These are phyloP conservation scores for Neolamprologus toae DNA, from an alignment of 2,113 vertebrate genomes.

Conservation along the genomic window DNA sequence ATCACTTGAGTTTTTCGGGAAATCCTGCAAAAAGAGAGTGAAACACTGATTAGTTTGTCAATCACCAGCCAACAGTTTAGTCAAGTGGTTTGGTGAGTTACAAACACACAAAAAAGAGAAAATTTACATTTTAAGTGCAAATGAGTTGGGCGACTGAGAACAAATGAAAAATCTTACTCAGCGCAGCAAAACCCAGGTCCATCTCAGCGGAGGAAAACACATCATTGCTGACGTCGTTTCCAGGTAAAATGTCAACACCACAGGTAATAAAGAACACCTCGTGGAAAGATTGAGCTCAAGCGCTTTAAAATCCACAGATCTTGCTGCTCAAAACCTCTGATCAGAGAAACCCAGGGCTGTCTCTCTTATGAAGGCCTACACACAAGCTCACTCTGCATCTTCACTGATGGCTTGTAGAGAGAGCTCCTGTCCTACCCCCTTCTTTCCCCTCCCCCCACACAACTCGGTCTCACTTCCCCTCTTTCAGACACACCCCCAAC, in stretches of 20 bases:
- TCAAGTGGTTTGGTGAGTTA: background rate
- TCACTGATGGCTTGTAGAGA: constrained; percentile 43
- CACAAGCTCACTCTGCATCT: constrained; percentile 27
- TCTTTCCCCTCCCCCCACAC: constrained; percentile 47
- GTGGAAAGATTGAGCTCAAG: background rate
- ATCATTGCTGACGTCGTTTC: background rate
- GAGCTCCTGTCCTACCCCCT: constrained; percentile 45
- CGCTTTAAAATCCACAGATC: background rate
- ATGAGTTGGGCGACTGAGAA: background rate
- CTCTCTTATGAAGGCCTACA: constrained; percentile 10
- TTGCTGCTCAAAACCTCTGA: background rate
- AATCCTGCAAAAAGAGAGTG: constrained; percentile 37
- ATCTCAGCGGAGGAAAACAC: background rate
- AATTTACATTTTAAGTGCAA: background rate
- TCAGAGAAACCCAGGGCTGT: background rate
- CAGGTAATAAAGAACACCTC: background rate
- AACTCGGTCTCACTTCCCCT: constrained; percentile 57
- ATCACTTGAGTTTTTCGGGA: background rate
- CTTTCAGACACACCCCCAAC: constrained; percentile 59
- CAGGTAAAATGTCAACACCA: background rate
- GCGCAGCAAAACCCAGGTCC: background rate
- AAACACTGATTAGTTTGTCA: background rate
- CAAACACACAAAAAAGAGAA: background rate
- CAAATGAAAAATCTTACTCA: background rate
- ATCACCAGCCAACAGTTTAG: background rate